A percentile compares a stretch with the other conserved stretches of the same genome.
Evolutionary conservation across 2,113 vertebrate species (phyloP).

Genomic region (Zapornia atra): DNA sequence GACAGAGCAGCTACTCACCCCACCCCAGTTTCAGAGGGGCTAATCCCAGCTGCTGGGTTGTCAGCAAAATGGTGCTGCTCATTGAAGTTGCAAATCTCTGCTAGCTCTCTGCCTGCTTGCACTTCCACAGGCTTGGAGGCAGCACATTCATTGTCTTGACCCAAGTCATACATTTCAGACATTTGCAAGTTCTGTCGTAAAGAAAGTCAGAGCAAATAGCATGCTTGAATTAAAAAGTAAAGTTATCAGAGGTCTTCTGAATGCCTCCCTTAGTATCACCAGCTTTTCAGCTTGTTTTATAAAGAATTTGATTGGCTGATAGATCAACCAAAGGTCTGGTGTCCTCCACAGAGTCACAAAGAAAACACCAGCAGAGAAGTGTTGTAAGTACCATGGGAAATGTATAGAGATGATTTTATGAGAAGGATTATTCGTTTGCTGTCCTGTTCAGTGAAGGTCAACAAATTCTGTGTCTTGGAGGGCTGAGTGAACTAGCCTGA

Average conservation of each 20-base stretch:
- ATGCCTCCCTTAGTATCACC: background rate
- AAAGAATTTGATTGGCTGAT: background rate
- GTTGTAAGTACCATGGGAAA: background rate
- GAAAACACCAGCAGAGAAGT: background rate
- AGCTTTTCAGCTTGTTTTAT: background rate
- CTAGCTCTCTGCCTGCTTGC: background rate
- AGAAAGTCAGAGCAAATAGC: background rate
- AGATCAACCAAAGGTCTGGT: background rate
- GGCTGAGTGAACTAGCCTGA: background rate
- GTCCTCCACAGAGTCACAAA: background rate
- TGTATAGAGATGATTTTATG: background rate
- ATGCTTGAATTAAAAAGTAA: background rate
- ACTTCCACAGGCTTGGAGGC: background rate
- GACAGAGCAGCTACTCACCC: background rate
- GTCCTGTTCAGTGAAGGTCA: background rate
- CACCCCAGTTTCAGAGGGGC: background rate
- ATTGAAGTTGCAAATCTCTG: background rate
- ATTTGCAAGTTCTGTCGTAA: background rate
- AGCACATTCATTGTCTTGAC: background rate
- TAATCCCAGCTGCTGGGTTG: background rate
- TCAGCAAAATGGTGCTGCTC: background rate
- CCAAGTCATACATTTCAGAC: accelerated
- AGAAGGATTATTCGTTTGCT: background rate
- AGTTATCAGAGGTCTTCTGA: background rate
- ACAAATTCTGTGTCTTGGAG: background rate